Evolutionary conservation across 2,888 invertebrate genomes (phyloP).

Genomic region (Diarsia dahlii): DNA sequence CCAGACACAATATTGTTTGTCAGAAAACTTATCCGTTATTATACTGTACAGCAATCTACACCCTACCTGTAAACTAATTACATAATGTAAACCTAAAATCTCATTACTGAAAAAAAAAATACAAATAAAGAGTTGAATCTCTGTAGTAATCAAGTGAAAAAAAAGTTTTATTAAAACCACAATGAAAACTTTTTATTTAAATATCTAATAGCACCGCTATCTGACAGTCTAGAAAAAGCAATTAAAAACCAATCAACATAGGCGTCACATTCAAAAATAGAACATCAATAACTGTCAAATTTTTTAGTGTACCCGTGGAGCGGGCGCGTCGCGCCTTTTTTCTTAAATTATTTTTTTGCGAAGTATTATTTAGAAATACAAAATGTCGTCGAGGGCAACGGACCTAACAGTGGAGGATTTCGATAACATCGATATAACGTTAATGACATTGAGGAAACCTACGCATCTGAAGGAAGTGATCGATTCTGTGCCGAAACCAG

Average conservation of each 20-base stretch:
- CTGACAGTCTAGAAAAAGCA: slow-evolving; percentile 48
- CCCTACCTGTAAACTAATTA: not conserved
- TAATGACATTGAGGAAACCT: slow-evolving; percentile 86
- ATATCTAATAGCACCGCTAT: not conserved
- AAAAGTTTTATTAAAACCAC: not conserved
- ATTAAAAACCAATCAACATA: slow-evolving; percentile 45
- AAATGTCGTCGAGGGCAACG: slow-evolving; percentile 70
- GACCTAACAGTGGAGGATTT: slow-evolving; percentile 75
- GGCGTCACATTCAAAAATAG: slow-evolving; percentile 67
- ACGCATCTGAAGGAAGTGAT: slow-evolving; percentile 87
- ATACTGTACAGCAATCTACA: not conserved
- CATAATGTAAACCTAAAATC: not conserved
- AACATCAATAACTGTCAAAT: slow-evolving; percentile 74
- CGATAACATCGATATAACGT: slow-evolving; percentile 78
- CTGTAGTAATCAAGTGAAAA: not conserved
- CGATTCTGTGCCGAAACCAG: slow-evolving; percentile 86
- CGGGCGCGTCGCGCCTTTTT: slow-evolving; percentile 64
- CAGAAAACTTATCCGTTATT: slow-evolving; percentile 12
- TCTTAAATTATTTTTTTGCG: slow-evolving; percentile 67
- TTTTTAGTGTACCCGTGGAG: slow-evolving; percentile 64
- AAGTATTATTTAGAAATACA: slow-evolving; percentile 62
- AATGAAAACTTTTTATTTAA: slow-evolving; percentile 15
- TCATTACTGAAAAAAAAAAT: not conserved
- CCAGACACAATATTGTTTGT: slow-evolving; percentile 13
- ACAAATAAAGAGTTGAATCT: not conserved